Percentiles rank a stretch among this genome's conserved stretches.
phyloP scores from a whole-genome alignment of 2,888 invertebrate species.

The Hofmannophila pseudospretella region DNA sequence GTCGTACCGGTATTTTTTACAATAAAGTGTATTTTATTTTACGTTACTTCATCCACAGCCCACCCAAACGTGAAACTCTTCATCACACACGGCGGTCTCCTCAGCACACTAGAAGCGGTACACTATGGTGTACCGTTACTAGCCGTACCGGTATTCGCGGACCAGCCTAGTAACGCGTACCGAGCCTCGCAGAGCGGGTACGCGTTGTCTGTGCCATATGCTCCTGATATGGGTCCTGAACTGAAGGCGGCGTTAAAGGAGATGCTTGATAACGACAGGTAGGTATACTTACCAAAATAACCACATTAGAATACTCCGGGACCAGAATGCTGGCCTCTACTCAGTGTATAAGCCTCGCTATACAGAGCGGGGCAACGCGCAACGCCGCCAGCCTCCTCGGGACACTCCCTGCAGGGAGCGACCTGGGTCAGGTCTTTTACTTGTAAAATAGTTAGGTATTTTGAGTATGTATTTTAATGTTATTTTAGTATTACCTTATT shows the following conservation, averaged over 20 bases:
- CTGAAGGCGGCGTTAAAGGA: constrained; percentile 29
- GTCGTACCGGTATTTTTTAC: constrained; percentile 48
- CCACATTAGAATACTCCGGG: too few relatives aligned
- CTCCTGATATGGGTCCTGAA: constrained; percentile 25
- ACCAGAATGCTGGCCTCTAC: too few relatives aligned
- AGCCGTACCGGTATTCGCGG: constrained; percentile 48
- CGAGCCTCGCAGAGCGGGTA: constrained; percentile 31
- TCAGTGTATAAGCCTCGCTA: too few relatives aligned
- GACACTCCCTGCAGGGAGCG: too few relatives aligned
- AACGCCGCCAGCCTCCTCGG: too few relatives aligned
- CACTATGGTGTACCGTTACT: constrained; percentile 43
- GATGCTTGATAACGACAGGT: constrained; percentile 38
- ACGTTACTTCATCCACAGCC: constrained; percentile 52
- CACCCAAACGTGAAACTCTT: constrained; percentile 30
- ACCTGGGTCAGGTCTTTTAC: too few relatives aligned
- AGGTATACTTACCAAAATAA: too few relatives aligned
- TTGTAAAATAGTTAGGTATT: too few relatives aligned
- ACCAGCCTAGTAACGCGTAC: constrained; percentile 46
- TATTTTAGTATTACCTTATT: too few relatives aligned
- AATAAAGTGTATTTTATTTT: too few relatives aligned
- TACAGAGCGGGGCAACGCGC: too few relatives aligned
- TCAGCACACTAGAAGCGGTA: constrained; percentile 27
- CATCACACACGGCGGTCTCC: constrained; percentile 32
- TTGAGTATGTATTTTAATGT: too few relatives aligned
- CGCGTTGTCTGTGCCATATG: constrained; percentile 30